Evolutionary conservation across 2,113 vertebrate species (phyloP), one percentile per base, ranked within the genome.

Genomic region (Baryphthengus martii): DNA sequence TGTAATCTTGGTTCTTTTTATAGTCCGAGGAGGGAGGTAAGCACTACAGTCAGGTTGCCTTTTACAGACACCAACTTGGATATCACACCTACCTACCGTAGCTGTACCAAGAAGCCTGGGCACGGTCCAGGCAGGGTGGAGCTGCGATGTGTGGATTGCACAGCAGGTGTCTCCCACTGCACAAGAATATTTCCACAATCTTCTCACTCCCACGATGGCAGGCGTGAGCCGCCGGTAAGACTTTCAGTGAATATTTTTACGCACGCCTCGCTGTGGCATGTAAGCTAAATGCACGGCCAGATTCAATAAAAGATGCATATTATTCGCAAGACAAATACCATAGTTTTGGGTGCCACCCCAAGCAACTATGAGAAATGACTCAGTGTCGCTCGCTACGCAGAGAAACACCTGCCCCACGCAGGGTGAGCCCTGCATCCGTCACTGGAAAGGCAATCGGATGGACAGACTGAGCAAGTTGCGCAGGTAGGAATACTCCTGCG

Each of bases 91-190:
- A 9, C 49, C n/a, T 25, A 10, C 17, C 5, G 1, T 0, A 31
- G 35, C 21, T 11, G 44, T 17, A 33, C 8, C 35, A 23, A 31
- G 70, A 49, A 72, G 35, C 49, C 26, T 11, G 35, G 25, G 56
- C 53, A 3, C 0, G 3, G 66, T 0, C 6, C n/a, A 0, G 1
- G 35, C 26, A 12, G 76, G 0, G 17, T 2, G 66, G 42, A 25
- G 59, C 2, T 78, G 91, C 67, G 29, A 5, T 65, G 4, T 23
- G 42, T 7, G 28, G 3, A 4, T 3, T 5, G 28, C 70, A 55
- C 97, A 91, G 96, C 85, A 97, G 97, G 86, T 95, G 97, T 90
- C 96, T 88, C 95, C 74, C 72, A 7, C 28, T 3, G 19, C 52
- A 7, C 13, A 10, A 16, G 33, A 31, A 55, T 52, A 11, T 39